Percentiles rank a stretch among this genome's conserved stretches.
Conservation (phyloP, 2,797 vertebrate species). For the Mus minutoides region DNA sequence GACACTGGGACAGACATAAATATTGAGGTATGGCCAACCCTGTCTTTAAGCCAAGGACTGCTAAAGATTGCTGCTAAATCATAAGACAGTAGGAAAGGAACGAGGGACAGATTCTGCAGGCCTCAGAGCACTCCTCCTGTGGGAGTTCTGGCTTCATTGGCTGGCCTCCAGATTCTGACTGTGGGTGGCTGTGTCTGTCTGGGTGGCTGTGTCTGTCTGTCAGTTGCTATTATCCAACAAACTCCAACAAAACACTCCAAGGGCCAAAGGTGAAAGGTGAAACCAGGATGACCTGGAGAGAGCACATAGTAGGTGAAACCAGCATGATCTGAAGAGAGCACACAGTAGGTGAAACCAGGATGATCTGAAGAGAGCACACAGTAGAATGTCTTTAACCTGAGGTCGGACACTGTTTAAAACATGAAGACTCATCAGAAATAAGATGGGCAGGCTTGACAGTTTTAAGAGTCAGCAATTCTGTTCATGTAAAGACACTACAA, state of each 20-base stretch:
- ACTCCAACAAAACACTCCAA: background rate
- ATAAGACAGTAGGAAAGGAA: background rate
- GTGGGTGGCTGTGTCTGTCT: background rate
- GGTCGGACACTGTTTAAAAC: background rate
- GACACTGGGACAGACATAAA: background rate
- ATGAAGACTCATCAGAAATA: background rate
- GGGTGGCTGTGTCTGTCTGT: background rate
- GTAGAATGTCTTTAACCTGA: background rate
- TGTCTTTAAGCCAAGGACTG: background rate
- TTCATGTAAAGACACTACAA: background rate
- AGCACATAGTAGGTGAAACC: background rate
- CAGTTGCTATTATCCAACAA: background rate
- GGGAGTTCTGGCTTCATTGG: background rate
- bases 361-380: too few species aligned
- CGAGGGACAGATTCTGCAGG: background rate
- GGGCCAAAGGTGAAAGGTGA: background rate
- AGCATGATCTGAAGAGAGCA: too few species aligned
- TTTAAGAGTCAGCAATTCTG: background rate
- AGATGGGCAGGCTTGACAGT: background rate
- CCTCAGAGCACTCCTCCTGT: background rate
- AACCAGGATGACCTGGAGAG: background rate
- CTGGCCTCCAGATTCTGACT: too few species aligned
- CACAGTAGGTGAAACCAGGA: background rate
- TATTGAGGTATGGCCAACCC: background rate
- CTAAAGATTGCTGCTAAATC: background rate